Base-by-base conservation (phyloP, 2,888 invertebrate genomes). In the Nemapogon koenigi region DNA sequence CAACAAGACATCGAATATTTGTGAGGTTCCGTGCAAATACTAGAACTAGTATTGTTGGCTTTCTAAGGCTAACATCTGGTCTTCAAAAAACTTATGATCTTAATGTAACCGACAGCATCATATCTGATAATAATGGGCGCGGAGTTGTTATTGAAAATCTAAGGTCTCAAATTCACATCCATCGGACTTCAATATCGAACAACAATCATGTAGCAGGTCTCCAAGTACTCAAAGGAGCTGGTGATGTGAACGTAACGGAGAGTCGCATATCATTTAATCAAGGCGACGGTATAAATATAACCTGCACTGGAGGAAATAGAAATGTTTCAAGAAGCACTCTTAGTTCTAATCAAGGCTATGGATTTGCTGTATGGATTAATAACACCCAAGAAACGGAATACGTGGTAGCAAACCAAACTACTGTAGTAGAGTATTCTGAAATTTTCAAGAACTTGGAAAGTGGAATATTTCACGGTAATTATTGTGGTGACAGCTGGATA, bases 281-380 rank as follows among this genome's bases (percentile, higher is more conserved):
- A 55, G 96, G 95, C 1, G 95, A 95, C 54, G 99, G 98, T 0
- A 83, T 99, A 7, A 99, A 99, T 62, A 88, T 99, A 8, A 96
- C 97, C 0, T 94, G 94, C 43, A 90, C 92, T 2, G 98, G 99
- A 0, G 99, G 99, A 1, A 90, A 90, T 50, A 83, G 94, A 44
- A 96, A 98, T 55, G 83, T 99, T 42, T 97, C 97, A 8, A 82
- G 87, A 49, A 90, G 93, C 30, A 88, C 86, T 16, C 73, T 99
- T 16, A 90, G 89, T 36, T 90, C 91, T 1, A 99, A 99, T 65
- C 83, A 84, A 45, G 94, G 96, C 6, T 90, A 91, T 52, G 97
- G 97, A 2, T 64, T 95, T 15, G 89, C 95, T 0, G 83, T 95
- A 6, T 96, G 96, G 92, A 69, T 94, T 39, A 97, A 97, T 59